A percentile compares a stretch with the other conserved stretches of the same genome.
Evolutionary conservation across 2,797 vertebrate species (phyloP).

Genomic region (Emys orbicularis): DNA sequence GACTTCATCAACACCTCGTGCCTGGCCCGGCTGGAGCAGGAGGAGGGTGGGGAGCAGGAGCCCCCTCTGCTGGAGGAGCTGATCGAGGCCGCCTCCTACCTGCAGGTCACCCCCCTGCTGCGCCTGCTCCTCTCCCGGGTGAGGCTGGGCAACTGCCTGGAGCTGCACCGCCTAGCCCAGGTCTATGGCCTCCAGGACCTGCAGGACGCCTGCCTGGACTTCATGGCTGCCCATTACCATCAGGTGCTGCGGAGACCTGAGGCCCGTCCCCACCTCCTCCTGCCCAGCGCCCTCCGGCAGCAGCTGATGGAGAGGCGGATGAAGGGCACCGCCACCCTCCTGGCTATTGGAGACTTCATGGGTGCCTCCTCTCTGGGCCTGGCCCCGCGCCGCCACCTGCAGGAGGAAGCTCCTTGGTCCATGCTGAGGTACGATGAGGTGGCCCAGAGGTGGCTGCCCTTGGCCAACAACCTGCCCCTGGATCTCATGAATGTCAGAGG

Average conservation of each 20-base stretch:
- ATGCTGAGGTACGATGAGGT: conserved; percentile 91
- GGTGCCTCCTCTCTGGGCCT: conserved; percentile 76
- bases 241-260: conserved; percentile 88
- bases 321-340: conserved; percentile 87
- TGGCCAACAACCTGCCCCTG: conserved; percentile 88
- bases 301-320: conserved; percentile 89
- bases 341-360: conserved; percentile 90
- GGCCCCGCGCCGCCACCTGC: conserved; percentile 81
- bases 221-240: conserved; percentile 92
- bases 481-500: conserved; percentile 93
- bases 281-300: conserved; percentile 78
- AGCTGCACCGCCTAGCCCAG: conserved; percentile 90
- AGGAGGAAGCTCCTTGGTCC: conserved; percentile 88
- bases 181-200: conserved; percentile 92
- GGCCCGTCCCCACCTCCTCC: conserved; percentile 82
- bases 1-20: conserved; percentile 94
- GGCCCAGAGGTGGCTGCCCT: conserved; percentile 89
- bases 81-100: conserved; percentile 93
- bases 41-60: conserved; percentile 82
- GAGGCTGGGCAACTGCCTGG: conserved; percentile 90
- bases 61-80: conserved; percentile 86
- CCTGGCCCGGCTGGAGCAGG: conserved; percentile 85
- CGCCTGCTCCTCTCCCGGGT: conserved; percentile 90
- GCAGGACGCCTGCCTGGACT: conserved; percentile 87
- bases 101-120: conserved; percentile 93